Conservation (phyloP, 2,113 vertebrate genomes). For the Erythrolamprus reginae region DNA sequence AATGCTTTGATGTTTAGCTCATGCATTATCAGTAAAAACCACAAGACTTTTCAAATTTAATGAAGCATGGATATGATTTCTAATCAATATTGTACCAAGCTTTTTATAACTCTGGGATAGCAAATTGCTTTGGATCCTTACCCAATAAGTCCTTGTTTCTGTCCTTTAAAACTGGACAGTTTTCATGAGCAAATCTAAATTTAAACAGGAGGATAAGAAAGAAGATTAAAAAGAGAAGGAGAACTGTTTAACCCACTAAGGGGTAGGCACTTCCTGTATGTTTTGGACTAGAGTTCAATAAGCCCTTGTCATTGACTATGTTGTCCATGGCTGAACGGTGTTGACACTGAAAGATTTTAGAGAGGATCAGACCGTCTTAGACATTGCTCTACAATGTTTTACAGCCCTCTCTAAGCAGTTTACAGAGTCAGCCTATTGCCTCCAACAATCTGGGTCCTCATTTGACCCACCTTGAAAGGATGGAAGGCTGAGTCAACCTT, state of each 20-base stretch:
- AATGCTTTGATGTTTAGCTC: background rate
- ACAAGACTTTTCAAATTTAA: constrained; percentile 14
- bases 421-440: background rate
- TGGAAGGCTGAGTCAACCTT: background rate
- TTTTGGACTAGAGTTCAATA: background rate
- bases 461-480: background rate
- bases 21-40: constrained; percentile 38
- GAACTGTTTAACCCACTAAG: background rate
- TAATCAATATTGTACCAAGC: constrained; percentile 25
- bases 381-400: background rate
- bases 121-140: constrained; percentile 14
- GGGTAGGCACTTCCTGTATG: background rate
- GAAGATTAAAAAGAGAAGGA: background rate
- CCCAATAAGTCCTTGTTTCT: constrained; percentile 19
- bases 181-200: background rate
- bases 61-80: constrained; percentile 15
- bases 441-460: background rate
- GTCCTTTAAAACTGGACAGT: background rate
- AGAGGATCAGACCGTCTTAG: background rate
- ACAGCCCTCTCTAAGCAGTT: background rate
- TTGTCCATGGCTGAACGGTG: background rate
- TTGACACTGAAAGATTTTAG: background rate
- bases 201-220: background rate
- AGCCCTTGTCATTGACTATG: background rate
- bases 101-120: constrained; percentile 24